These are phyloP conservation scores for Volucella bombylans DNA, from an alignment of 2,888 invertebrate genomes.

Conservation along the genomic window DNA sequence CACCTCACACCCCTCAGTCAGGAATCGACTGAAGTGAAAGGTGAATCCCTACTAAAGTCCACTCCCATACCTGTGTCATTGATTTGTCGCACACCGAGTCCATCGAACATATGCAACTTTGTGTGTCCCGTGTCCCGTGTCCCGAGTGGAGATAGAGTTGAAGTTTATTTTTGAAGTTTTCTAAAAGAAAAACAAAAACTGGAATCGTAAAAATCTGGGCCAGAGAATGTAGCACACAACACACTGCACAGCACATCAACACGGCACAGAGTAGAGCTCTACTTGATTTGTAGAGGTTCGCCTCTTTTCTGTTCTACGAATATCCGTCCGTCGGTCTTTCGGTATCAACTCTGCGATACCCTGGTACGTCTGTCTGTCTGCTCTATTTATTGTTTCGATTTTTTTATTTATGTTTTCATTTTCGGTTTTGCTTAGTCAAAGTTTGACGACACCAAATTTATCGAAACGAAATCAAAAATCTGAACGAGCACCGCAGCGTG, in stretches of 20 bases:
- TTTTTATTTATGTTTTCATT: slow-evolving; percentile 46
- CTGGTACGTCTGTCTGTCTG: slow-evolving; percentile 15
- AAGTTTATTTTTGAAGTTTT: slow-evolving; percentile 50
- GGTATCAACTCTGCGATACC: background rate
- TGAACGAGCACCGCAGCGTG: background rate
- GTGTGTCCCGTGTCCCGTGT: slow-evolving; percentile 3
- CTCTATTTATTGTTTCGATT: slow-evolving; percentile 55
- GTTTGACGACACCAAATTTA: slow-evolving; percentile 59
- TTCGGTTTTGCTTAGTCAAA: slow-evolving; percentile 52
- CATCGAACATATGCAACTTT: slow-evolving; percentile 36
- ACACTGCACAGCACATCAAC: slow-evolving; percentile 6
- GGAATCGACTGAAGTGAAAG: slow-evolving; percentile 51
- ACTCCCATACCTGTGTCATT: slow-evolving; percentile 41
- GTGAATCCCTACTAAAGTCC: slow-evolving; percentile 55
- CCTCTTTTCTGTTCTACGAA: slow-evolving; percentile 47
- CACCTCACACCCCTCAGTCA: background rate
- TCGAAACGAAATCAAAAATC: slow-evolving; percentile 45
- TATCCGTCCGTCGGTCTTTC: slow-evolving; percentile 9
- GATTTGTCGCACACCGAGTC: slow-evolving; percentile 52
- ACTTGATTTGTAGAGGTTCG: slow-evolving; percentile 64
- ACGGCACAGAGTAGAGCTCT: background rate
- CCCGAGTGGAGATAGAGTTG: background rate
- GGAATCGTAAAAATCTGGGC: slow-evolving; percentile 34
- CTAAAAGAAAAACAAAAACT: background rate
- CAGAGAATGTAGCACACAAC: slow-evolving; percentile 34